phyloP scores from a whole-genome alignment of 2,797 vertebrate species.

The Phalanger gymnotis region DNA sequence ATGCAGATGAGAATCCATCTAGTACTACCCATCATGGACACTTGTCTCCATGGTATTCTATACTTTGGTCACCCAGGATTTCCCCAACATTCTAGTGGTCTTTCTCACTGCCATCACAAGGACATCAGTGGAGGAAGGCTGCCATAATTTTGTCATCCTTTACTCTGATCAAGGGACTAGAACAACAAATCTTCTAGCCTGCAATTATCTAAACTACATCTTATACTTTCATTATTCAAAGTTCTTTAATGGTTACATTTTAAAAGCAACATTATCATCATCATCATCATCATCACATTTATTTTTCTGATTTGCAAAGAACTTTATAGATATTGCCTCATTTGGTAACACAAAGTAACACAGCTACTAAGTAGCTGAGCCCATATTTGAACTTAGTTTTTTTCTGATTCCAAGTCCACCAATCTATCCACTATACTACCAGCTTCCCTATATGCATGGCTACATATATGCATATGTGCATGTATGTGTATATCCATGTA shows the following conservation, averaged over 20 bases:
- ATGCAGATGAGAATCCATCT: background rate
- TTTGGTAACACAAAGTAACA: background rate
- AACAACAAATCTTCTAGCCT: background rate
- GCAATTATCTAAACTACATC: background rate
- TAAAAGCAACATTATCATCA: background rate
- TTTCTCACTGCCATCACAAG: background rate
- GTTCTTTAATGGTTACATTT: background rate
- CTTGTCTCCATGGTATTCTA: background rate
- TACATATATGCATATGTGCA: background rate
- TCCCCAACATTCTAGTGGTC: background rate
- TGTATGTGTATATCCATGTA: too few species aligned
- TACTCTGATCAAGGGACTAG: background rate
- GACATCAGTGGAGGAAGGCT: too few species aligned
- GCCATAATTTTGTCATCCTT: too few species aligned
- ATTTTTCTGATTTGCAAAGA: too few species aligned
- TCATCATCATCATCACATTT: background rate
- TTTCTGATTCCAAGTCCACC: background rate
- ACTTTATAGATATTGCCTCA: background rate
- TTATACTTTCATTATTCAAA: background rate
- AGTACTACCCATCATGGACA: background rate
- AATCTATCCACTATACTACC: background rate
- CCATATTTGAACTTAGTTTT: background rate
- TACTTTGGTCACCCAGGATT: background rate
- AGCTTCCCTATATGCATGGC: background rate
- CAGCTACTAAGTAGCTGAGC: slow-evolving; percentile 2